phyloP scores from a whole-genome alignment of 2,797 vertebrate species.

The Rhabdophis nuchalis region DNA sequence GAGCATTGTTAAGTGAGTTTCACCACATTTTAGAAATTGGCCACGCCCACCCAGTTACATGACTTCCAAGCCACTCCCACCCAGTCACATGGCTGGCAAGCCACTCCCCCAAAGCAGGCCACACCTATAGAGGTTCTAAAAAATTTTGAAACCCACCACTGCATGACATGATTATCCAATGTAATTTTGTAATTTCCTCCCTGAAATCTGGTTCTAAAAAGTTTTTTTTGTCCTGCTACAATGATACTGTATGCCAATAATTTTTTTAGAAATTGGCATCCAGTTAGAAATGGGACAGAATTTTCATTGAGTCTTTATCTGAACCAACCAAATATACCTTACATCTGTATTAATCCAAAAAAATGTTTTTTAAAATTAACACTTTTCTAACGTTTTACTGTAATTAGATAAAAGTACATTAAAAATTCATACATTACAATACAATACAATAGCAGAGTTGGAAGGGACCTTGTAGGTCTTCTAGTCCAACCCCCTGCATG shows the following conservation, averaged over 20 bases:
- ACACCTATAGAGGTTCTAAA: too few species aligned
- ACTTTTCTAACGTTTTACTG: not conserved
- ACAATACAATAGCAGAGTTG: too few species aligned
- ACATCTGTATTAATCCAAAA: not conserved
- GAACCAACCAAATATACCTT: not conserved
- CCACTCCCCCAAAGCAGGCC: too few species aligned
- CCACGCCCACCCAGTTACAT: too few species aligned
- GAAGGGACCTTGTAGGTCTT: too few species aligned
- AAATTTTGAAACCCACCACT: too few species aligned
- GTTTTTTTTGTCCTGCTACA: not conserved
- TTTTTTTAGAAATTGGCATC: not conserved
- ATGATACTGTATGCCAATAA: not conserved
- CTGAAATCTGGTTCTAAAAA: conserved; percentile 15
- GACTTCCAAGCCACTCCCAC: too few species aligned
- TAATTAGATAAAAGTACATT: not conserved
- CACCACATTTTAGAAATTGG: too few species aligned
- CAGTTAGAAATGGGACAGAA: not conserved
- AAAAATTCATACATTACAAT: not conserved
- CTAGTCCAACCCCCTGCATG: too few species aligned
- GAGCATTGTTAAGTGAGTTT: too few species aligned
- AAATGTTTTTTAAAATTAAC: not conserved
- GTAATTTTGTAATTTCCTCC: not conserved
- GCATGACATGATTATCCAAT: not conserved
- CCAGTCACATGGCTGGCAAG: too few species aligned
- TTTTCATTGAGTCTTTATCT: not conserved